These are phyloP conservation scores for Oryzias sinensis DNA, from an alignment of 2,797 vertebrate genomes.

Conservation along the genomic window DNA sequence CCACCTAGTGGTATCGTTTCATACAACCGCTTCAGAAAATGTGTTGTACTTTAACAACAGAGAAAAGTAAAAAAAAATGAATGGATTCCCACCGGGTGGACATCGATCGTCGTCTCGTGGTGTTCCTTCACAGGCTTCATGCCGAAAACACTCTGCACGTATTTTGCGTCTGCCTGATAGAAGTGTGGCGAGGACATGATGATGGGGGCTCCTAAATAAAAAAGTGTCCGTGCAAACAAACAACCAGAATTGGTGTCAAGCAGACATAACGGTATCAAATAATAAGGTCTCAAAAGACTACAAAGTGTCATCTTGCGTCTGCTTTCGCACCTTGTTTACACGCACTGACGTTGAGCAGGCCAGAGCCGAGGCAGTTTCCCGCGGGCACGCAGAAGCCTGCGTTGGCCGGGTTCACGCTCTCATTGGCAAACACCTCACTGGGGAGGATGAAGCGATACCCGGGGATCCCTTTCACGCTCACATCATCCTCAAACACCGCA, in stretches of 20 bases:
- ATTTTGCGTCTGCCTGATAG: constrained; percentile 88
- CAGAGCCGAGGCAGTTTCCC: constrained; percentile 87
- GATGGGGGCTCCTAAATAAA: constrained; percentile 86
- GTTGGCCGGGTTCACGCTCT: constrained; percentile 83
- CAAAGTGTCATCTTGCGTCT: too few species aligned
- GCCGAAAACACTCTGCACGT: constrained; percentile 79
- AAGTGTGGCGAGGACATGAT: constrained; percentile 95
- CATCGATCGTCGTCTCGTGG: constrained; percentile 86
- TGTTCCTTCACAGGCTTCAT: constrained; percentile 86
- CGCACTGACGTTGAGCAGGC: constrained; percentile 86
- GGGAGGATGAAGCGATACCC: constrained; percentile 87
- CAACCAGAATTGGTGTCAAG: too few species aligned
- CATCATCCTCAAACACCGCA: constrained; percentile 81
- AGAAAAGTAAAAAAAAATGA: not conserved
- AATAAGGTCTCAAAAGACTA: too few species aligned
- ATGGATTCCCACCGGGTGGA: constrained; percentile 85
- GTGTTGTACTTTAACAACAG: not conserved
- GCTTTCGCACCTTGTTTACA: constrained; percentile 86
- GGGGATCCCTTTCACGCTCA: constrained; percentile 79
- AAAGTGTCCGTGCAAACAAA: not conserved
- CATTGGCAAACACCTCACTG: constrained; percentile 83
- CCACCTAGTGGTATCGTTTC: constrained; percentile 42
- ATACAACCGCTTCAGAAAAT: not conserved
- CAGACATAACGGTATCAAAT: not conserved
- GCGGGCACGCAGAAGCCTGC: constrained; percentile 89